phyloP scores from a whole-genome alignment of 2,113 vertebrate species.

The Larimichthys crocea region DNA sequence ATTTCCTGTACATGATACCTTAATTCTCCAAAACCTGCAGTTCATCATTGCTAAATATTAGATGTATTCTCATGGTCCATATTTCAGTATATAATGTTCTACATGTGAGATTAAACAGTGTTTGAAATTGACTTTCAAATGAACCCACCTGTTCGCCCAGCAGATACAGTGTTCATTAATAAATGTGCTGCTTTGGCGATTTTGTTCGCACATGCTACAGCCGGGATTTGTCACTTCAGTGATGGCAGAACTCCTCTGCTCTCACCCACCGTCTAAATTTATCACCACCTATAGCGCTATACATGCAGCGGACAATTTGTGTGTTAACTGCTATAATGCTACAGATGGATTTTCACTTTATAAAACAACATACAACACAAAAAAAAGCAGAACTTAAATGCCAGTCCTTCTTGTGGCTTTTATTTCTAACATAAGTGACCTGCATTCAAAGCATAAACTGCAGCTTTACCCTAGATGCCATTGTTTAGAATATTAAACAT shows the following conservation, averaged over 20 bases:
- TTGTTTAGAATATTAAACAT: not conserved
- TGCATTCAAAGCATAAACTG: not conserved
- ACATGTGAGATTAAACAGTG: conserved; percentile 1
- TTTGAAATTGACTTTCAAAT: conserved; percentile 51
- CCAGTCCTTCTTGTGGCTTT: not conserved
- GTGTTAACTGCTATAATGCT: not conserved
- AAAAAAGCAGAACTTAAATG: not conserved
- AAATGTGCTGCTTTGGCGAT: conserved; percentile 35
- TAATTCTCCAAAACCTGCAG: not conserved
- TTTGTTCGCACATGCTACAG: conserved; percentile 11
- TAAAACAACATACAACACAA: not conserved
- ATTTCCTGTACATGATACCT: not conserved
- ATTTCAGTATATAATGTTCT: not conserved
- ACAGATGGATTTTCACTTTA: conserved; percentile 19
- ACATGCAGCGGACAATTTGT: not conserved
- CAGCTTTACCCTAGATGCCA: conserved; percentile 6
- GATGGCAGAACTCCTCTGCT: not conserved
- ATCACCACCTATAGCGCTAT: not conserved
- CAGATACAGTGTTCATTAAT: conserved; percentile 41
- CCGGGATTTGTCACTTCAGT: conserved; percentile 17
- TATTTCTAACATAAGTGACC: not conserved
- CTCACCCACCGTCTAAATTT: conserved; percentile 13
- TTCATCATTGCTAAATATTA: not conserved
- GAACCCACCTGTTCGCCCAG: conserved; percentile 46
- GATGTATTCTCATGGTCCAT: not conserved